Conservation (phyloP, 2,113 vertebrate genomes). For the Rhinichthys klamathensis region DNA sequence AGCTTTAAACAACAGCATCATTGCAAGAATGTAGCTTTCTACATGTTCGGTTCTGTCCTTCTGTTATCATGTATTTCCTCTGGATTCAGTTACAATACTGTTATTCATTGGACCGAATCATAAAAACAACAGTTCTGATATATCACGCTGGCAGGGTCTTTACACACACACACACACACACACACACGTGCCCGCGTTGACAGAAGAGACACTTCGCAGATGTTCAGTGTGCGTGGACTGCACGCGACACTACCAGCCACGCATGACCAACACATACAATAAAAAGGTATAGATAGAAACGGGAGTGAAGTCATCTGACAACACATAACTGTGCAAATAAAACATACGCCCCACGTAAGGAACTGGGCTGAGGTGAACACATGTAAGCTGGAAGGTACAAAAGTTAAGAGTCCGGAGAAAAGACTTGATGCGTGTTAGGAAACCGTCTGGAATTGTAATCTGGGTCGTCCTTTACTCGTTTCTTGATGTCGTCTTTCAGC, state of each 20-base stretch:
- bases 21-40: not conserved
- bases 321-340: not conserved
- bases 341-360: not conserved
- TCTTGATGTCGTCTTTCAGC: slow-evolving; percentile 87
- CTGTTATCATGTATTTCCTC: not conserved
- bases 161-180: not conserved
- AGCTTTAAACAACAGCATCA: slow-evolving; percentile 15
- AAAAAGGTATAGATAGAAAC: slow-evolving; percentile 14
- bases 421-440: slow-evolving; percentile 84
- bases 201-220: not conserved
- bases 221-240: not conserved
- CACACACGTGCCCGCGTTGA: not conserved
- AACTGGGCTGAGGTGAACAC: not conserved
- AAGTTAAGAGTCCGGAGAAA: slow-evolving; percentile 81
- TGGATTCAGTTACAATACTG: not conserved
- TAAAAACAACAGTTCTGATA: slow-evolving; percentile 11
- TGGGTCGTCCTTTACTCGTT: slow-evolving; percentile 83
- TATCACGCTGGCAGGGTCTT: not conserved
- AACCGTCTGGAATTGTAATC: slow-evolving; percentile 86
- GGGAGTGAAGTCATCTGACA: not conserved
- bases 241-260: not conserved
- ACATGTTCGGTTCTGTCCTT: not conserved
- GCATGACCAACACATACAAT: not conserved
- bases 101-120: not conserved
- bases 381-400: not conserved